These are phyloP conservation scores for Poecile atricapillus DNA, from an alignment of 2,113 vertebrate species.

Conservation along the genomic window DNA sequence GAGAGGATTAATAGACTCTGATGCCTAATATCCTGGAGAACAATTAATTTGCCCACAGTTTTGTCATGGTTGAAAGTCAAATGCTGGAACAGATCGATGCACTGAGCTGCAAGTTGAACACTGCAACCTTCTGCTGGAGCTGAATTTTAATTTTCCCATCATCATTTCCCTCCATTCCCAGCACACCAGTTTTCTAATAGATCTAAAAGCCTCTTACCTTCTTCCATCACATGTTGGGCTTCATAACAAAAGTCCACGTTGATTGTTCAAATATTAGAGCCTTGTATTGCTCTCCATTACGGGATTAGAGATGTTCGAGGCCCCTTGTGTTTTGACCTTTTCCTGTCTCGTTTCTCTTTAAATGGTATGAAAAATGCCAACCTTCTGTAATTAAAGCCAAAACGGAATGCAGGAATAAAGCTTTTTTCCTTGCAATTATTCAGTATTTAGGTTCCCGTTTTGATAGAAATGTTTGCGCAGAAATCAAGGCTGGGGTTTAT, in stretches of 20 bases:
- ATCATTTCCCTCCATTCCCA: constrained; percentile 84
- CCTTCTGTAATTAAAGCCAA: constrained; percentile 60
- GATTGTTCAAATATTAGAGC: constrained; percentile 49
- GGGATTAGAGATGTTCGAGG: constrained; percentile 37
- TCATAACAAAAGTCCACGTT: constrained; percentile 53
- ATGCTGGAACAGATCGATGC: constrained; percentile 99
- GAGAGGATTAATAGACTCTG: constrained; percentile 99
- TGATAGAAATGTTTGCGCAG: background rate
- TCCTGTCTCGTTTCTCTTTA: constrained; percentile 42
- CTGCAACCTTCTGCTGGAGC: constrained; percentile 89
- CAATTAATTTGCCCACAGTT: constrained; percentile 99
- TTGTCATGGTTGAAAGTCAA: constrained; percentile 99
- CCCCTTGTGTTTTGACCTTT: constrained; percentile 59
- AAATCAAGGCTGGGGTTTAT: background rate
- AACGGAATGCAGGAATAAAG: background rate
- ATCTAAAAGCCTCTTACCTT: constrained; percentile 72
- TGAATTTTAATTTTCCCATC: constrained; percentile 95
- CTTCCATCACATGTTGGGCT: constrained; percentile 58
- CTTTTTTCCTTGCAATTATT: background rate
- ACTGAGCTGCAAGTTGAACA: constrained; percentile 85
- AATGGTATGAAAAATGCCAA: constrained; percentile 40
- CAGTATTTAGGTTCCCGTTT: background rate
- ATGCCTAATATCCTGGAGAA: constrained; percentile 99
- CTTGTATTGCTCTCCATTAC: constrained; percentile 40
- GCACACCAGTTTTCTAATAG: constrained; percentile 77